Percentiles rank a stretch among this genome's conserved stretches.
Evolutionary conservation across 2,888 invertebrate genomes (phyloP).

Genomic region (Drosophila basisetae): DNA sequence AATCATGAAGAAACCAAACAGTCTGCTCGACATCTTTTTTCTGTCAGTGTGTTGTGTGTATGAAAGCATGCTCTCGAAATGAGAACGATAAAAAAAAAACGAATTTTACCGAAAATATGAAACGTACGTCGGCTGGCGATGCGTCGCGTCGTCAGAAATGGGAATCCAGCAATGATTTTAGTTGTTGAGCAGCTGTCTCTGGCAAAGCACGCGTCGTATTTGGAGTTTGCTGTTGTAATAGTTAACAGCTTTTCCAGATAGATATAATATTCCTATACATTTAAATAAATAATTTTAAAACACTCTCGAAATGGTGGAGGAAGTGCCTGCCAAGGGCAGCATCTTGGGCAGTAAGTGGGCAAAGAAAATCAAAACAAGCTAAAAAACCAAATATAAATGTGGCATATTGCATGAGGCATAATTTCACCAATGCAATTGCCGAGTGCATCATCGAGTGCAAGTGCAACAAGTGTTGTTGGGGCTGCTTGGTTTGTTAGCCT

Average conservation of each 20-base stretch:
- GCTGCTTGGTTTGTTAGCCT: constrained; percentile 4
- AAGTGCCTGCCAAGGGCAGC: constrained; percentile 87
- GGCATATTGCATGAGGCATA: constrained; percentile 5
- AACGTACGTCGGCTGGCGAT: constrained; percentile 20
- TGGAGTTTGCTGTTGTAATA: constrained; percentile 18
- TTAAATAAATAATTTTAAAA: constrained; percentile 17
- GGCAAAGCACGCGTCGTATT: constrained; percentile 62
- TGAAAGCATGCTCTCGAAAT: constrained; percentile 34
- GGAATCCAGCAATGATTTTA: constrained; percentile 52
- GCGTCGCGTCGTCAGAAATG: constrained; percentile 31
- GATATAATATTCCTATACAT: background rate
- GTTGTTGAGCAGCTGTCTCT: constrained; percentile 73
- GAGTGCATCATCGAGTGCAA: constrained; percentile 55
- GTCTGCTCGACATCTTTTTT: background rate
- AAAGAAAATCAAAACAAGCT: background rate
- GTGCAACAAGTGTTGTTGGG: constrained; percentile 71
- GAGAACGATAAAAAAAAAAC: constrained; percentile 1
- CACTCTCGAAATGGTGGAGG: constrained; percentile 84
- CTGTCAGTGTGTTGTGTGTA: background rate
- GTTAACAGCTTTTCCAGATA: background rate
- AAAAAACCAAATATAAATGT: background rate
- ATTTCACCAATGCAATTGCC: constrained; percentile 52
- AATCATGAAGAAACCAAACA: background rate
- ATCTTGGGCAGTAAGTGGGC: constrained; percentile 87
- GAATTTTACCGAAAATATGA: constrained; percentile 52